phyloP scores from a whole-genome alignment of 2,797 vertebrate genomes.

The Smutsia gigantea region DNA sequence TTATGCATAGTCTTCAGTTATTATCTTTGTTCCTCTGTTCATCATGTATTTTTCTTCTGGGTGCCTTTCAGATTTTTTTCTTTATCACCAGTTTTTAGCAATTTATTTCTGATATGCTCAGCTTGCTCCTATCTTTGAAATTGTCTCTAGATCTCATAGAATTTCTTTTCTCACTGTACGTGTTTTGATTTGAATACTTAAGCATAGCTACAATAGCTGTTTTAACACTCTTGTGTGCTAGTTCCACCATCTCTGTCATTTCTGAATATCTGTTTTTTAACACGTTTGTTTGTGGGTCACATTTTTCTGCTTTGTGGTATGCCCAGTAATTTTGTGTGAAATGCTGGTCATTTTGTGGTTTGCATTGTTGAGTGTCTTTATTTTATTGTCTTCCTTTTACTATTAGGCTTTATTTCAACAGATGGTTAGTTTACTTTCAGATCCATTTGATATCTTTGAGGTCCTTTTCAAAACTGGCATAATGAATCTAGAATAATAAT shows the following conservation, averaged over 20 bases:
- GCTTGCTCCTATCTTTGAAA: not conserved
- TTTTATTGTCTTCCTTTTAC: not conserved
- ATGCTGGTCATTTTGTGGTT: not conserved
- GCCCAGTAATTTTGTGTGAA: not conserved
- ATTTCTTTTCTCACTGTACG: not conserved
- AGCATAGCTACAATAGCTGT: not conserved
- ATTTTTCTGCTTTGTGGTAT: not conserved
- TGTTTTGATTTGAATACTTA: constrained; percentile 28
- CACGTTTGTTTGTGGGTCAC: not conserved
- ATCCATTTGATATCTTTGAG: not conserved
- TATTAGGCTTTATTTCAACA: not conserved
- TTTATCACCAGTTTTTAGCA: not conserved
- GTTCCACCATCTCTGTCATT: not conserved
- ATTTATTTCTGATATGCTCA: not conserved
- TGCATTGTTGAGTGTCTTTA: not conserved
- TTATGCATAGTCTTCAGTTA: not conserved
- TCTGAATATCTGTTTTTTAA: not conserved
- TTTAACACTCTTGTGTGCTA: not conserved
- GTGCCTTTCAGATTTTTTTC: not conserved
- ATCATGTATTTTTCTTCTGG: not conserved
- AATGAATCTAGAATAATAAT: not conserved
- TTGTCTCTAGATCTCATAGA: not conserved
- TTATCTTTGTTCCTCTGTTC: not conserved
- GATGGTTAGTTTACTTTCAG: not conserved
- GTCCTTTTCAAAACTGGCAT: not conserved